Base-by-base conservation (phyloP, 2,797 vertebrate genomes). In the Triplophysa bombifrons region DNA sequence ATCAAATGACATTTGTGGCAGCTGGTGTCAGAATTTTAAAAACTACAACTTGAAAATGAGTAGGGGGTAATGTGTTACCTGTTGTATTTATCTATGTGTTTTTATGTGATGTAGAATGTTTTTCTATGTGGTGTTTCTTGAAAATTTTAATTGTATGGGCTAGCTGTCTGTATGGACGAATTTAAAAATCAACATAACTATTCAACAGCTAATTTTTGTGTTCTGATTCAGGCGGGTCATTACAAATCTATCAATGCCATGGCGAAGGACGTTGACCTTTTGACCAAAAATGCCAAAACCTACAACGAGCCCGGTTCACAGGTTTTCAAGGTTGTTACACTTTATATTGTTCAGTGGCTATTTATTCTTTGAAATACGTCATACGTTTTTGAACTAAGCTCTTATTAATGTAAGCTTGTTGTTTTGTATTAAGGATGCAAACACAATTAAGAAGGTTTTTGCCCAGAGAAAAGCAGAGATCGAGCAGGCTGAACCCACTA, bases 301-400 rank as follows among this genome's bases (percentile, higher is more conserved):
- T 99, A 99, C 86, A 99, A 99, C 83, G 98, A 99, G 88, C 98
- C 98, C 86, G 98, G 98, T 89, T 99, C 98, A 87, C 98, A 99
- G 92, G 96, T 99, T 84, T 99, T 99, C 87, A 99, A 99, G 96
- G 98, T 99, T 88, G 83, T 46, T 22, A 13, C 1, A 51, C 11
- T 12, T 41, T 70, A 2, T 9, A 80, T 82, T n/a, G 67, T 76
- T 0, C 41, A 27, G 0, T 46, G 16, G 22, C 65, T 4, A 1
- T 77, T 1, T 53, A 61, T 72, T 25, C 7, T 17, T 22, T 80
- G 30, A 41, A 19, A 8, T n/a, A 13, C 5, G 10, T 65, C 17
- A 3, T 63, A 19, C 3, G 12, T 10, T 10, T 38, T 10, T n/a
- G 17, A 10, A 65, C 27, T 19, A n/a, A 41, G 17, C 61, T 38